Percentiles rank a stretch among this genome's conserved stretches.
Conservation (phyloP, 2,888 invertebrate genomes). For the Theretra japonica region DNA sequence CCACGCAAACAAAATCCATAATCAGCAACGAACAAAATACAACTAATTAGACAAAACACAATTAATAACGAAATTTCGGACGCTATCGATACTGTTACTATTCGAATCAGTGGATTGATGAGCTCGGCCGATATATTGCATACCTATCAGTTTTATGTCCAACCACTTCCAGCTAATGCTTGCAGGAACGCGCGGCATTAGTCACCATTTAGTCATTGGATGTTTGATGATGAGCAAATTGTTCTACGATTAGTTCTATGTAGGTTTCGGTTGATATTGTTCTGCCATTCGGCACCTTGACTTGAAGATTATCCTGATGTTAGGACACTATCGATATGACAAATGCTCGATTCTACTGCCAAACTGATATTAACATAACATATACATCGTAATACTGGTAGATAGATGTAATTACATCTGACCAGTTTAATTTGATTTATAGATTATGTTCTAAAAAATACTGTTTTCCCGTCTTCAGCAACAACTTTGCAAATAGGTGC, state of each 20-base stretch:
- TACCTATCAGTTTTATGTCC: conserved; percentile 82
- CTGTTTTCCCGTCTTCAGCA: no score
- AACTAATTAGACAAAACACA: not conserved
- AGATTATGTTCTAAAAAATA: no score
- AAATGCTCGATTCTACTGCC: no score
- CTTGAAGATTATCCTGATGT: not conserved
- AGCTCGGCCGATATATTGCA: conserved; percentile 72
- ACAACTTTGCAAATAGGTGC: no score
- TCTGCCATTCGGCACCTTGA: not conserved
- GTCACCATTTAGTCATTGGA: conserved; percentile 44
- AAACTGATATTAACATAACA: no score
- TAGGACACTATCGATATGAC: no score
- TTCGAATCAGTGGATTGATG: conserved; percentile 74
- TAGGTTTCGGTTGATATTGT: not conserved
- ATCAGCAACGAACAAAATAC: not conserved
- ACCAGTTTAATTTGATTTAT: no score
- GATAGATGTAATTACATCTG: no score
- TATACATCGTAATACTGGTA: no score
- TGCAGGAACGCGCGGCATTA: conserved; percentile 67
- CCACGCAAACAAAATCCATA: not conserved
- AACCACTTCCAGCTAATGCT: conserved; percentile 76
- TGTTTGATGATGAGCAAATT: conserved; percentile 60
- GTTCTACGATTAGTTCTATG: conserved; percentile 41
- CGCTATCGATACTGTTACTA: conserved; percentile 35
- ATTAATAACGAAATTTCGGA: conserved; percentile 1